Evolutionary conservation across 1,140 invertebrate genomes (phyloP), one percentile per base, ranked within the genome.

Genomic region (Laupala kohalensis): DNA sequence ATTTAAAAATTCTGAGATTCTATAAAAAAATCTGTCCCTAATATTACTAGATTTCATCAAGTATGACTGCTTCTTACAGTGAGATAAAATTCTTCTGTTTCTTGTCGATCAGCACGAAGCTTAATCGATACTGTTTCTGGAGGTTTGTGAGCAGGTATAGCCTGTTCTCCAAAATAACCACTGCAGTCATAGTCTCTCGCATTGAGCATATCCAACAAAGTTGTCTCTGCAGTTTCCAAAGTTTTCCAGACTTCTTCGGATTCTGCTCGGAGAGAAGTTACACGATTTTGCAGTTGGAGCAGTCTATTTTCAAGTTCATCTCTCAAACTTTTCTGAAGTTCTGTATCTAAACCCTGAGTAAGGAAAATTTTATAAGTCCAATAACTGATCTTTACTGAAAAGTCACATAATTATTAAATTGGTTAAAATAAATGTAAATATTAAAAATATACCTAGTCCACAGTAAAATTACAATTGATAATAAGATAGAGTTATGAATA

Each of bases 191-290:
- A 92, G 80, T 94, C 91, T 77, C 90, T 90, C 19, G 87, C 84
- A 74, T 86, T 90, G 29, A 94, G 86, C 89, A 94, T 92, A 71
- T 92, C 89, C 72, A 95, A 83, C 53, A 97, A 83, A 69, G 92
- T 91, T 65, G 88, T 90, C 81, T 98, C 95, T 15, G 95, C 94
- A 1, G 93, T 95, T 82, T 97, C 94, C 30, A 98, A 82, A 4
- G 94, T 96, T 81, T 97, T 97, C 92, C 95, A 97, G 72, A 94
- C 90, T 84, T 97, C 95, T 80, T 96, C 94, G 72, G 93, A 94
- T 80, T 97, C 95, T 15, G 92, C 90, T 72, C 91, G 86, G 28
- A 97, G 86, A 26, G 87, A 84, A 6, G 90, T 90, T 1, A 97
- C 86, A 64, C 93, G 85, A 70, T 89, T 87, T 75, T 92, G 89